These are phyloP conservation scores for Pangasius krempfi DNA, from an alignment of 2,797 vertebrate species.

Conservation along the genomic window DNA sequence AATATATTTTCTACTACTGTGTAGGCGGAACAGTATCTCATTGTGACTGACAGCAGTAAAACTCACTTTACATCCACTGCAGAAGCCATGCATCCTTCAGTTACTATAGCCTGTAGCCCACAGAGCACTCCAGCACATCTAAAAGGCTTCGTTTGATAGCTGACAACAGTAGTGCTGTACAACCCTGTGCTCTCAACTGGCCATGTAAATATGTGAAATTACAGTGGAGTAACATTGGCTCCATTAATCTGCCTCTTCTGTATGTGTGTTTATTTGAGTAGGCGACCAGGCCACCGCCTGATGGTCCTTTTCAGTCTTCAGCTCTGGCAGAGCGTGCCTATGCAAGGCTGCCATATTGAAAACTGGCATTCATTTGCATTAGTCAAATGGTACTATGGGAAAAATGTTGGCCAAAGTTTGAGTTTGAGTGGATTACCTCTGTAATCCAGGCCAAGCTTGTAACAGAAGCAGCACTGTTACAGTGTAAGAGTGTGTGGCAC, in stretches of 20 bases:
- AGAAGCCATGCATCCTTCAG: constrained; percentile 38
- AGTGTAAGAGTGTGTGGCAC: background rate
- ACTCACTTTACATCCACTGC: constrained; percentile 38
- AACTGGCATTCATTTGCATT: constrained; percentile 38
- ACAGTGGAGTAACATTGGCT: background rate
- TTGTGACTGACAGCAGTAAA: constrained; percentile 45
- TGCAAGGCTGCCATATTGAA: constrained; percentile 41
- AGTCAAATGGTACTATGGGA: constrained; percentile 47
- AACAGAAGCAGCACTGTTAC: constrained; percentile 45
- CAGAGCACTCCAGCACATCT: constrained; percentile 16
- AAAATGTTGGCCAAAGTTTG: constrained; percentile 35
- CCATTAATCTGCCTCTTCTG: constrained; percentile 11
- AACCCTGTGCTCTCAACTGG: background rate
- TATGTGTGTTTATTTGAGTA: constrained; percentile 2
- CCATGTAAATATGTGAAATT: background rate
- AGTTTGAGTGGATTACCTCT: background rate
- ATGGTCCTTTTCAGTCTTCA: constrained; percentile 37
- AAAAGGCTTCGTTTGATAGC: background rate
- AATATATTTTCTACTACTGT: constrained; percentile 33
- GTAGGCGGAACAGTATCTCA: constrained; percentile 37
- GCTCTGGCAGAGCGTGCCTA: constrained; percentile 1
- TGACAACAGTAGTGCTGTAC: background rate
- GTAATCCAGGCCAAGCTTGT: constrained; percentile 37
- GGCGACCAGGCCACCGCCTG: constrained; percentile 14
- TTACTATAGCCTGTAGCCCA: background rate